Evolutionary conservation across 1,140 invertebrate genomes (phyloP), one percentile per base, ranked within the genome.

Genomic region (Eupeodes corollae): DNA sequence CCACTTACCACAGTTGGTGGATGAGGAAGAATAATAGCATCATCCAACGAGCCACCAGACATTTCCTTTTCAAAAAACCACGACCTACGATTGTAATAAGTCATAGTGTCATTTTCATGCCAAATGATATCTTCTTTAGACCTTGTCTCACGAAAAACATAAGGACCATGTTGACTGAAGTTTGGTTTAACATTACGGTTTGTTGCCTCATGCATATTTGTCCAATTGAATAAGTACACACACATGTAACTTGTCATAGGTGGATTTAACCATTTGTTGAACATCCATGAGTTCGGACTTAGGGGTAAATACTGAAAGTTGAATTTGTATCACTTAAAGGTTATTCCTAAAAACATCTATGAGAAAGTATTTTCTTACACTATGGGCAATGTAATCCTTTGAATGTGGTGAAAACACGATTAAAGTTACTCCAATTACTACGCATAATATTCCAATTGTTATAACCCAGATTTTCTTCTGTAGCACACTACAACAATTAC

Each of bases 211-310:
- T 79, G 61, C 1, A 78, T 63, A 68, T 90, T 89, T 1, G 84
- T 88, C 84, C 85, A 88, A 66, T 90, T 88, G 57, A 83, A 90
- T 18, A 89, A 69, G 65, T 82, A 81, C 49, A 88, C 70, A 41
- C 80, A 77, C 30, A 88, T 75, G 54, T 79, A 82, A 62, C 88
- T 76, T 0, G 86, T 84, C 37, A 86, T 71, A 0, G 84, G 78
- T 0, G 82, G 83, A 48, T 79, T 73, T 53, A 78, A 72, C 86
- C 86, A 91, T 16, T 80, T 65, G 1, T 70, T 52, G 63, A 70
- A 87, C 39, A 76, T 78, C 15, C 70, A 69, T 1, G 83, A 82
- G n/a, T 63, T 62, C 16, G 74, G 73, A 1, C 66, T 58, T 46
- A 86, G 56, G 8, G 63, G 62, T 49, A 86, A 56, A 73, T 83